Evolutionary conservation across 2,797 vertebrate species (phyloP).

Genomic region (Pelodytes ibericus): DNA sequence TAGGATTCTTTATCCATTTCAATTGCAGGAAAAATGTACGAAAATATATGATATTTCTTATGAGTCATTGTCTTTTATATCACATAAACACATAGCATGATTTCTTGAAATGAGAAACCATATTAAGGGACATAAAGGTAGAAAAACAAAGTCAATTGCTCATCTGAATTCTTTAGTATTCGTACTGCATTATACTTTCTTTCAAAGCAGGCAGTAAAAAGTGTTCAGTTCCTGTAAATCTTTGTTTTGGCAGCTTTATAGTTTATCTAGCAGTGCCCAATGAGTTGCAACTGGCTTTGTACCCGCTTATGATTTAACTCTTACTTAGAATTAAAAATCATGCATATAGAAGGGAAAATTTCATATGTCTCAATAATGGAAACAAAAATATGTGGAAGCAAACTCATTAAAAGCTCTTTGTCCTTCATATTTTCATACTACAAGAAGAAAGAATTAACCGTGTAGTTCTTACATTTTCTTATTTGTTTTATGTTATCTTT

Average conservation of each 20-base stretch:
- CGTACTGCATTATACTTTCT: constrained; percentile 33
- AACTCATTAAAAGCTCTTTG: not conserved
- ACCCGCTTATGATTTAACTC: constrained; percentile 59
- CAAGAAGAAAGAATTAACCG: not conserved
- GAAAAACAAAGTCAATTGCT: constrained; percentile 48
- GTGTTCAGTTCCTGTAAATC: constrained; percentile 46
- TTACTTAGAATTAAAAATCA: constrained; percentile 6
- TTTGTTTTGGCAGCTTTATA: constrained; percentile 44
- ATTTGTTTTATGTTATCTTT: too few relatives aligned
- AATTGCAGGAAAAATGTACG: constrained; percentile 46
- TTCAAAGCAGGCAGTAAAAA: constrained; percentile 49
- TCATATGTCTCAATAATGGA: not conserved
- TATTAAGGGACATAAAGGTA: constrained; percentile 54
- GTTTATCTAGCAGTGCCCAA: constrained; percentile 59
- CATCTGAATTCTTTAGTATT: constrained; percentile 48
- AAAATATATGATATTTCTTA: constrained; percentile 42
- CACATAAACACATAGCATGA: constrained; percentile 48
- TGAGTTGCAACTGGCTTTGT: constrained; percentile 62
- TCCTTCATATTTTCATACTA: not conserved
- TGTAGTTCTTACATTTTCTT: too few relatives aligned
- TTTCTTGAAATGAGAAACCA: constrained; percentile 53
- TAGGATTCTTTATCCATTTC: constrained; percentile 37
- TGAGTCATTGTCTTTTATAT: constrained; percentile 56
- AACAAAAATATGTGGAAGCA: not conserved
- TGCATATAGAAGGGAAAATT: not conserved